Evolutionary conservation across 2,888 invertebrate genomes (phyloP).

Genomic region (Hipparchia sbordonii): DNA sequence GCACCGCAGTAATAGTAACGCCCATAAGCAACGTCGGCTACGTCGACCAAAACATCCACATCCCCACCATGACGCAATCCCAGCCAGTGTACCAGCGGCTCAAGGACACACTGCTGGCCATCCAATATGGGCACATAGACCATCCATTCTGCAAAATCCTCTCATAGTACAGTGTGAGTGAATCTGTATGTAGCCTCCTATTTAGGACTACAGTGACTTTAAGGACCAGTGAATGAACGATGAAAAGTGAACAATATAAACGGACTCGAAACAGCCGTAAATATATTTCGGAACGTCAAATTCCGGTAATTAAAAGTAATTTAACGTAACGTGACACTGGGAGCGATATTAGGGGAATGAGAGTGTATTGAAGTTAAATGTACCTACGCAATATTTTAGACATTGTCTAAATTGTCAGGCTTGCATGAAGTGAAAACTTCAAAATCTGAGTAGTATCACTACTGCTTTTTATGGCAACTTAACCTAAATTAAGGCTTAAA

Average conservation of each 20-base stretch:
- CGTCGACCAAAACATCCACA: conserved; percentile 84
- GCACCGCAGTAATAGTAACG: conserved; percentile 97
- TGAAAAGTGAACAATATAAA: conserved; percentile 1
- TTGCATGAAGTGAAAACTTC: no score
- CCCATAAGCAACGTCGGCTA: conserved; percentile 95
- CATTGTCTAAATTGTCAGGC: no score
- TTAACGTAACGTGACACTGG: no score
- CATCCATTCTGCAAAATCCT: conserved; percentile 90
- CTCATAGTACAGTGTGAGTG: conserved; percentile 54
- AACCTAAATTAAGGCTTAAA: no score
- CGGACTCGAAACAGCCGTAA: conserved; percentile 1
- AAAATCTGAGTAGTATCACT: no score
- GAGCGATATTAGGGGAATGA: no score
- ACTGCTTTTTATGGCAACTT: no score
- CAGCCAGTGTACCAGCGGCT: conserved; percentile 89
- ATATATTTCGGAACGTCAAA: neutral
- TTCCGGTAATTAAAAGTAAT: neutral
- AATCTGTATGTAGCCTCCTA: conserved; percentile 1
- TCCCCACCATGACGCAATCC: conserved; percentile 89
- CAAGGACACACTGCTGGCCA: conserved; percentile 90
- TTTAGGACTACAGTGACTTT: neutral
- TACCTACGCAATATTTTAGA: no score
- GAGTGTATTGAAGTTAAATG: no score
- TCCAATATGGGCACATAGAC: conserved; percentile 93
- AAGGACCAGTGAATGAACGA: neutral